Evolutionary conservation across 2,113 vertebrate species (phyloP).

Genomic region (Sceloporus tristichus): DNA sequence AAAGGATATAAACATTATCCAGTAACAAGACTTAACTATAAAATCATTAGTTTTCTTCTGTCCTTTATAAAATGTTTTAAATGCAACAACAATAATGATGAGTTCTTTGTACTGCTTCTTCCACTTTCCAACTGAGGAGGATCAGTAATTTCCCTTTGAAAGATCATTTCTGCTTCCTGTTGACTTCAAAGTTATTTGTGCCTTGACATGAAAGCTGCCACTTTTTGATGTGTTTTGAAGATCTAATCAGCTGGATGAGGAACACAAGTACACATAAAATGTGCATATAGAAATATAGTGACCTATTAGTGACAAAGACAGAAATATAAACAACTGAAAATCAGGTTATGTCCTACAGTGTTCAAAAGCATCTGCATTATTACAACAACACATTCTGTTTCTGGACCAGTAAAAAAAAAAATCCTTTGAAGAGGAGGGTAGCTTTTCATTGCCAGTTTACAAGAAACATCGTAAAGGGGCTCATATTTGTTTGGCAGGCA

Average conservation of each 20-base stretch:
- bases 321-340: slow-evolving; percentile 6
- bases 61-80: slow-evolving; percentile 56
- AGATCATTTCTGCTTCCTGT: slow-evolving; percentile 73
- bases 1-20: slow-evolving; percentile 54
- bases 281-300: slow-evolving; percentile 94
- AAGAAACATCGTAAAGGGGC: neutral
- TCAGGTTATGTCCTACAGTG: neutral
- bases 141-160: slow-evolving; percentile 33
- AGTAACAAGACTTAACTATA: slow-evolving; percentile 34
- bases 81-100: slow-evolving; percentile 37
- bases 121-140: neutral
- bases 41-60: slow-evolving; percentile 54
- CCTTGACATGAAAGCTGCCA: slow-evolving; percentile 47
- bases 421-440: neutral
- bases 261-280: slow-evolving; percentile 88
- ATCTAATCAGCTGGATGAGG: slow-evolving; percentile 79
- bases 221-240: slow-evolving; percentile 50
- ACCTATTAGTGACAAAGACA: slow-evolving; percentile 80
- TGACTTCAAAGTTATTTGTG: slow-evolving; percentile 65
- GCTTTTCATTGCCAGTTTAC: neutral
- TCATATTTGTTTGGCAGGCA: neutral
- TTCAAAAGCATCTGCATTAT: neutral
- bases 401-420: neutral
- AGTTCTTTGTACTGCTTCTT: neutral
- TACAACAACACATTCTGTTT: neutral